Evolutionary conservation across 2,113 vertebrate species (phyloP).

Genomic region (Synchiropus splendidus): DNA sequence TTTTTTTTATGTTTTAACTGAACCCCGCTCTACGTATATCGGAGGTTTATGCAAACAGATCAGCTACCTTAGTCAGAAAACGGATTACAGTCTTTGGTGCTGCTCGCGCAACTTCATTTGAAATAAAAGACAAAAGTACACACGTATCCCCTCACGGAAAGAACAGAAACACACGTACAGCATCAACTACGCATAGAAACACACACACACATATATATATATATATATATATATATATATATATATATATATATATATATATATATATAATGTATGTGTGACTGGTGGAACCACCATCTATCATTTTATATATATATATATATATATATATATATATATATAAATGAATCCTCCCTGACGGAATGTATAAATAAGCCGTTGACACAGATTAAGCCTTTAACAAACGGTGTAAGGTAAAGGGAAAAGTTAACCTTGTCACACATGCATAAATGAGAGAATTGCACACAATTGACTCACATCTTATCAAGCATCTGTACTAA

Average conservation of each 20-base stretch:
- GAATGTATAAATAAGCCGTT: slow-evolving; percentile 99
- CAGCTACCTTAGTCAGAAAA: slow-evolving; percentile 98
- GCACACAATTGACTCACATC: slow-evolving; percentile 96
- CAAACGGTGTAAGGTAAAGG: slow-evolving; percentile 82
- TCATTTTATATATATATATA: slow-evolving; percentile 12
- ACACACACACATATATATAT: too few species aligned
- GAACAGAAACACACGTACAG: slow-evolving; percentile 63
- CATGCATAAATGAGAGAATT: slow-evolving; percentile 99
- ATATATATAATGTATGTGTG: not conserved
- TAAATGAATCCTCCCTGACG: slow-evolving; percentile 91
- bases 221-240: slow-evolving; percentile 60
- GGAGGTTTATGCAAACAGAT: slow-evolving; percentile 92
- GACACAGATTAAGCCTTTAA: slow-evolving; percentile 85
- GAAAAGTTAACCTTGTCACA: slow-evolving; percentile 83
- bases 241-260: slow-evolving; percentile 37
- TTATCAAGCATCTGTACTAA: slow-evolving; percentile 98
- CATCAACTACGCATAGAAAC: slow-evolving; percentile 51
- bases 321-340: slow-evolving; percentile 64
- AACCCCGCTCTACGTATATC: slow-evolving; percentile 82
- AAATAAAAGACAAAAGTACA: slow-evolving; percentile 67
- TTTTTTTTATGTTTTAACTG: slow-evolving; percentile 66
- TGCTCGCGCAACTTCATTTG: slow-evolving; percentile 96
- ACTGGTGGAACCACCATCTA: not conserved
- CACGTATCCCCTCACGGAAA: slow-evolving; percentile 68
- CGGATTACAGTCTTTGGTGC: slow-evolving; percentile 99